phyloP scores from a whole-genome alignment of 2,888 invertebrate species.

The Gymnosoma rotundatum region DNA sequence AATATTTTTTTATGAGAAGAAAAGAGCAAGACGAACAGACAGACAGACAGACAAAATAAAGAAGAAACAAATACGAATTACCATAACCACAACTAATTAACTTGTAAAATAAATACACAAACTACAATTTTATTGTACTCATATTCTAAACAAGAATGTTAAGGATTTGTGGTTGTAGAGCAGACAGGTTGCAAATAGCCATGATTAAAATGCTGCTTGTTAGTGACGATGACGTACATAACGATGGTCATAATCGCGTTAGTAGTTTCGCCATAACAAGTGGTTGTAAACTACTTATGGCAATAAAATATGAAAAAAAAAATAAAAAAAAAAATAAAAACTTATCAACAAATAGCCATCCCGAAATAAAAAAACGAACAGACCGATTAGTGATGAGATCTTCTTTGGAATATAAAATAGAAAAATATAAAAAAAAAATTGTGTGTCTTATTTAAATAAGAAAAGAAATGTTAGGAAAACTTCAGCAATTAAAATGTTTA shows the following conservation, averaged over 20 bases:
- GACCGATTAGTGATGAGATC: conserved; percentile 18
- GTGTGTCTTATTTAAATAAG: background rate
- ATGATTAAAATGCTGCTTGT: conserved; percentile 41
- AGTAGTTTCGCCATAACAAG: conserved; percentile 20
- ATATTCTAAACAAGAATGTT: conserved; percentile 52
- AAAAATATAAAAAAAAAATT: too few relatives aligned
- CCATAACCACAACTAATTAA: conserved; percentile 68
- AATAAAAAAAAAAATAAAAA: conserved; percentile 8
- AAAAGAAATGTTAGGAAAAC: background rate
- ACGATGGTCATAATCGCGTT: conserved; percentile 10
- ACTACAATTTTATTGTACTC: conserved; percentile 56
- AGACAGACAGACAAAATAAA: too few relatives aligned
- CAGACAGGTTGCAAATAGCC: conserved; percentile 44
- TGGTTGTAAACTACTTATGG: conserved; percentile 48
- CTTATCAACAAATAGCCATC: conserved; percentile 21
- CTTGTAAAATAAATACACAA: conserved; percentile 61
- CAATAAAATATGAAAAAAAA: conserved; percentile 29
- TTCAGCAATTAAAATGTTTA: background rate
- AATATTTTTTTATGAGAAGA: conserved; percentile 16
- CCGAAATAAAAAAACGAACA: background rate
- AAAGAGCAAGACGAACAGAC: background rate
- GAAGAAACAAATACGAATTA: conserved; percentile 35
- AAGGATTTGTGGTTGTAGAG: conserved; percentile 60
- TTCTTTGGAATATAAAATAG: background rate
- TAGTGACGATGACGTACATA: conserved; percentile 13